A percentile compares a stretch with the other conserved stretches of the same genome.
Conservation (phyloP, 2,113 vertebrate species). For the Datnioides undecimradiatus region DNA sequence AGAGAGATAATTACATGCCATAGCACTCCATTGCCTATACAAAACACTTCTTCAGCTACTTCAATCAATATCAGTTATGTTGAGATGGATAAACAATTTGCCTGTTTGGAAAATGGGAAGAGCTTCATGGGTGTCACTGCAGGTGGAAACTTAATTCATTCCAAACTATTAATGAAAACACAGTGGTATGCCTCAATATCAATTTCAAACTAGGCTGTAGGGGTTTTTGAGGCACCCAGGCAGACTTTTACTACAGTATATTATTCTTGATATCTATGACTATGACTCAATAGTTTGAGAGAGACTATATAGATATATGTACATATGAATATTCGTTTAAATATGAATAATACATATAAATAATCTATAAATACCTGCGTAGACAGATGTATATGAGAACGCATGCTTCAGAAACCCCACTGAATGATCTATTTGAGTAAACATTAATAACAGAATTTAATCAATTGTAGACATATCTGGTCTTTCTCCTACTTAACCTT, state of each 20-base stretch:
- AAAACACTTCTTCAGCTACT: slow-evolving; percentile 56
- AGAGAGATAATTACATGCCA: slow-evolving; percentile 72
- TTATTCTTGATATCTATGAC: neutral
- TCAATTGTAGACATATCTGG: slow-evolving; percentile 17
- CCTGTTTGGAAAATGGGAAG: slow-evolving; percentile 47
- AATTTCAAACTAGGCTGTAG: slow-evolving; percentile 5
- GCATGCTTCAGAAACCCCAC: neutral
- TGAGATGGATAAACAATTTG: slow-evolving; percentile 64
- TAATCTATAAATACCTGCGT: neutral
- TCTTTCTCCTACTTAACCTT: slow-evolving; percentile 33
- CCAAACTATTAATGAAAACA: slow-evolving; percentile 42
- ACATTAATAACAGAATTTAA: neutral
- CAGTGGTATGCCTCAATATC: slow-evolving; percentile 19
- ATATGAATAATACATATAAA: neutral
- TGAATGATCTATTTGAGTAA: slow-evolving; percentile 16
- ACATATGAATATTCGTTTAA: too few species aligned
- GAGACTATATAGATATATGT: too few species aligned
- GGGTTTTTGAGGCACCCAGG: neutral
- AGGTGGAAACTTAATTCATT: slow-evolving; percentile 47
- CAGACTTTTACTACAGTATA: neutral
- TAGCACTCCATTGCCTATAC: slow-evolving; percentile 40
- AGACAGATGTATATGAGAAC: neutral
- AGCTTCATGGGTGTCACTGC: slow-evolving; percentile 30
- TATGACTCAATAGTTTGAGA: too few species aligned
- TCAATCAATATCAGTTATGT: slow-evolving; percentile 67